Conservation (phyloP, 2,888 invertebrate genomes). For the Molanna angustata region DNA sequence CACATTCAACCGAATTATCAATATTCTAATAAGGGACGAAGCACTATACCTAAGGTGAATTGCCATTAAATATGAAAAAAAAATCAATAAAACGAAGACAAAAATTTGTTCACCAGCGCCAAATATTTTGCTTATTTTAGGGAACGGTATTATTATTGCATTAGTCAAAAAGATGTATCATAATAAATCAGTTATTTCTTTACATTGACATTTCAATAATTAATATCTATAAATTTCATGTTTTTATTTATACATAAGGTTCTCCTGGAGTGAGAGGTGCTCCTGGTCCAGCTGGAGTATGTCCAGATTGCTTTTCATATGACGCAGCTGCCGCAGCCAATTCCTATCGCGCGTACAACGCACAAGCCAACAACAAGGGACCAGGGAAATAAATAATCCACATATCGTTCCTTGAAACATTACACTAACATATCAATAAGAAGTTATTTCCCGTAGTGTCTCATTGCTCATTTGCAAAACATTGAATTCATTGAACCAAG, state of each 20-base stretch:
- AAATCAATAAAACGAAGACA: no score
- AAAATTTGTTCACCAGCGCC: no score
- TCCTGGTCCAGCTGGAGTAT: conserved; percentile 50
- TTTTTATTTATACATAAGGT: conserved; percentile 48
- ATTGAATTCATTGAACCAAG: no score
- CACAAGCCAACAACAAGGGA: conserved; percentile 58
- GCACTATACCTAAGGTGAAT: no score
- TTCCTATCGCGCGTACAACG: conserved; percentile 54
- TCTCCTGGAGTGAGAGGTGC: conserved; percentile 63
- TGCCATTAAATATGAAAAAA: no score
- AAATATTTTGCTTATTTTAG: conserved; percentile 1
- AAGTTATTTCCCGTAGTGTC: no score
- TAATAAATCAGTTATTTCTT: neutral
- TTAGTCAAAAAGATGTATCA: neutral
- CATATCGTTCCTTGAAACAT: no score
- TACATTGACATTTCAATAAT: neutral
- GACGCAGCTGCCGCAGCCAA: conserved; percentile 52
- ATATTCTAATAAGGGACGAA: no score
- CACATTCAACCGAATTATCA: no score
- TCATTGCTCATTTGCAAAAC: no score
- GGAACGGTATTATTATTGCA: no score
- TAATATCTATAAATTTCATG: neutral
- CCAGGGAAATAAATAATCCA: conserved; percentile 39
- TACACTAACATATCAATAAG: neutral
- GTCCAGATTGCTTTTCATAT: conserved; percentile 38